Evolutionary conservation across 2,797 vertebrate genomes (phyloP).

Genomic region (Chelidonichthys spinosus): DNA sequence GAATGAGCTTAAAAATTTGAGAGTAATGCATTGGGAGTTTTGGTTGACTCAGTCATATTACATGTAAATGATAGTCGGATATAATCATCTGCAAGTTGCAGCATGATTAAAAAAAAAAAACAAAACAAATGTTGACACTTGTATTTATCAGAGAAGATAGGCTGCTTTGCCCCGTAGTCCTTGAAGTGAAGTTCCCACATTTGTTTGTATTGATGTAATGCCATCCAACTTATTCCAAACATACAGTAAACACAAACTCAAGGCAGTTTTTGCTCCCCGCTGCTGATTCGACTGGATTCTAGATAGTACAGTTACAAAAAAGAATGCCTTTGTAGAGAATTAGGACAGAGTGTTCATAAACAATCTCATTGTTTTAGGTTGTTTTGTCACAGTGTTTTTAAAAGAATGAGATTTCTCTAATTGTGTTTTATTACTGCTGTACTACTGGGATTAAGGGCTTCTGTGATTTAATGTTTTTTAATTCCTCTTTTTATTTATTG

Average conservation of each 20-base stretch:
- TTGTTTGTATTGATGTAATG: constrained; percentile 18
- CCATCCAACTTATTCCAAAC: constrained; percentile 16
- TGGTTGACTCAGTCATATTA: background rate
- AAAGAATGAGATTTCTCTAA: background rate
- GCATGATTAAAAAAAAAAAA: background rate
- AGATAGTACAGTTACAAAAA: constrained; percentile 18
- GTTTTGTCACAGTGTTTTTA: background rate
- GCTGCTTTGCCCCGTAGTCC: background rate
- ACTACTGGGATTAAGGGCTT: background rate
- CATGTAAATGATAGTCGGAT: background rate
- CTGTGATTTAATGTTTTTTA: background rate
- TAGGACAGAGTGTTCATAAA: constrained; percentile 24
- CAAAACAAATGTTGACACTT: background rate
- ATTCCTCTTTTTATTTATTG: background rate
- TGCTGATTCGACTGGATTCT: constrained; percentile 31
- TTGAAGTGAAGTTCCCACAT: constrained; percentile 44
- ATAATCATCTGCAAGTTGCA: background rate
- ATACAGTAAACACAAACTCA: constrained; percentile 19
- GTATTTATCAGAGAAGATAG: constrained; percentile 3
- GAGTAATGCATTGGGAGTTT: background rate
- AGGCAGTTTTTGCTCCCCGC: constrained; percentile 17
- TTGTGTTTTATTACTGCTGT: background rate
- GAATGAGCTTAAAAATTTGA: background rate
- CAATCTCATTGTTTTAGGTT: background rate
- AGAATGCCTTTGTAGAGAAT: constrained; percentile 7